Base-by-base conservation (phyloP, 64 coral and sea anemone genomes). In the Catalaphyllia jardinei region DNA sequence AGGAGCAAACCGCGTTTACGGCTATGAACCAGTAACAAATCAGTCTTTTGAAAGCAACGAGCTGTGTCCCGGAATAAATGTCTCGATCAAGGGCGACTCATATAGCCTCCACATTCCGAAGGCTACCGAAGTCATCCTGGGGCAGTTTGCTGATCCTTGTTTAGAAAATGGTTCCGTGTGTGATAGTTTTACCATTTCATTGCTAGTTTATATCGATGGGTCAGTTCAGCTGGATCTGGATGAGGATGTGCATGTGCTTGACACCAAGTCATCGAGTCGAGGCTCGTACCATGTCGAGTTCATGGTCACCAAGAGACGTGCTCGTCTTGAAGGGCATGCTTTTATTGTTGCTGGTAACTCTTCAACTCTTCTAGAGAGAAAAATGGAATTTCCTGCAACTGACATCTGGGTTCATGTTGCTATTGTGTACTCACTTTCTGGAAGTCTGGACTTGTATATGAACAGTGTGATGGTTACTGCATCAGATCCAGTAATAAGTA, bases 11-110 rank as follows among this genome's bases (percentile, higher is more conserved):
- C 71, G 71, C 71, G 8, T 73, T 25, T 73, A 73, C n/a, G 71
- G 71, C 29, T 73, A 73, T 29, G 71, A 73, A 31, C 29, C 71
- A 73, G 15, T 28, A 3, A 29, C 29, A 73, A 73, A 73, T 27
- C 25, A 29, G 71, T 73, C 71, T 10, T 73, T 73, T 73, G 71
- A 73, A 73, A 73, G 71, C 71, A 29, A 73, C 29, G 71, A 73
- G 12, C 71, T 73, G 71, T 73, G 29, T 73, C 29, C 71, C 29
- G 71, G 28, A 30, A 73, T 15, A 29, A 73, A 73, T 29, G 71
- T 73, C 10, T 27, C 71, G 12, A 73, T 31, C 8, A 73, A 73
- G 11, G 3, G 29, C 25, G 12, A 73, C 13, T 13, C 29, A 73
- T 29, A 31, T 13, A 31, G 71, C 10, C 27, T 73, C 71, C 71